Evolutionary conservation across 2,113 vertebrate genomes (phyloP).

Genomic region (Vicugna pacos): DNA sequence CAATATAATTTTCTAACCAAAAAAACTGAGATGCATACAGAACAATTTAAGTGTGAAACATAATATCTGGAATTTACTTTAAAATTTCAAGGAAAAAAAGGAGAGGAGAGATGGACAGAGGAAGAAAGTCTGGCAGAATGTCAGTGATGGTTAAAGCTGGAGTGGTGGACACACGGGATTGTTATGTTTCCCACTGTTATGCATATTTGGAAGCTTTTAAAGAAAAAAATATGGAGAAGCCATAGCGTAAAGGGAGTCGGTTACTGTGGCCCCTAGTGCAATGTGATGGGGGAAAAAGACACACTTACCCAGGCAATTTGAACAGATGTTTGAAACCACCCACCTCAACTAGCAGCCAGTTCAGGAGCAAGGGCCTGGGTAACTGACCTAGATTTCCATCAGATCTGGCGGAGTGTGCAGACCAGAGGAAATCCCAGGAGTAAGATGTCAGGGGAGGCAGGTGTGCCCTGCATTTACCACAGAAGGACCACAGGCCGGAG

Average conservation of each 20-base stretch:
- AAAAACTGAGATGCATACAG: background rate
- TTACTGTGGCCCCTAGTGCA: background rate
- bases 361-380: background rate
- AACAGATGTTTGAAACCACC: background rate
- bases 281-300: background rate
- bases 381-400: background rate
- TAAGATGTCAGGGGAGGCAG: background rate
- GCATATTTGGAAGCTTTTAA: background rate
- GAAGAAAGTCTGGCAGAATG: background rate
- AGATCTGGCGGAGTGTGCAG: background rate
- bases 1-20: background rate
- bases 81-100: background rate
- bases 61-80: background rate
- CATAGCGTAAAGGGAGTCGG: background rate
- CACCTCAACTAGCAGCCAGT: background rate
- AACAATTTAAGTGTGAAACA: background rate
- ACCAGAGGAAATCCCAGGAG: background rate
- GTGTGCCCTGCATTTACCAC: background rate
- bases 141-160: no score
- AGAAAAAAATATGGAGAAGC: background rate
- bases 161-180: background rate
- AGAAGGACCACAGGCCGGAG: background rate
- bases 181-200: background rate
- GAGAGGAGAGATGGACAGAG: background rate
- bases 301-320: background rate